Base-by-base conservation (phyloP, 2,797 vertebrate genomes). In the Eurystomus glaucurus region DNA sequence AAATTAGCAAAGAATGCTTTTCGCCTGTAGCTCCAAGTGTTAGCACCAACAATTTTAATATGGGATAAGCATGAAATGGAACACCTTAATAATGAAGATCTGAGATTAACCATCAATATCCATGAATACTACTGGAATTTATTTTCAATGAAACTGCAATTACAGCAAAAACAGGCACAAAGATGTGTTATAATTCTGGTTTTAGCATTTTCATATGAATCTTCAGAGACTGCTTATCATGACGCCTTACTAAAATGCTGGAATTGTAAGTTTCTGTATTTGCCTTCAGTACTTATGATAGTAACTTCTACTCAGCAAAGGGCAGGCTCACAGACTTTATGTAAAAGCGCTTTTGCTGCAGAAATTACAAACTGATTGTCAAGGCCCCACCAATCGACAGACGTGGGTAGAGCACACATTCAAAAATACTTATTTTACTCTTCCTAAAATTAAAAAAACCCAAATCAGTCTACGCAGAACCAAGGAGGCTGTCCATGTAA, bases 161-260 rank as follows among this genome's bases (percentile, higher is more conserved):
- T 84, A 7, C 25, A 81, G 31, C 7, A 76, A 76, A 64, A 78
- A 3, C 8, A 43, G 33, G 43, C 6, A 62, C 4, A 74, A 78
- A 75, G 22, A 58, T 0, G 1, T 22, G 52, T 2, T 43, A 21
- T 0, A 3, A 31, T n/a, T 54, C 55, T 28, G 11, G 31, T 68
- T 85, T 86, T 13, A 50, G n/a, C 6, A 8, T 55, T 54, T 82
- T 16, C 9, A 51, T 0, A 0, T 29, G 18, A 65, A 29, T 41
- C 37, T 76, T 81, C 50, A 72, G 35, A 31, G 35, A 26, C 11
- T 62, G 13, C 14, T 55, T 33, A 61, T 22, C 25, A 60, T 1
- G 3, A 60, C 3, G 19, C 8, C 33, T 39, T 26, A 23, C 39
- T 55, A 68, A 66, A 76, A 69, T 82, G 25, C 31, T 76, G 20